phyloP scores from a whole-genome alignment of 64 coral and sea anemone species.

The Catalaphyllia jardinei region DNA sequence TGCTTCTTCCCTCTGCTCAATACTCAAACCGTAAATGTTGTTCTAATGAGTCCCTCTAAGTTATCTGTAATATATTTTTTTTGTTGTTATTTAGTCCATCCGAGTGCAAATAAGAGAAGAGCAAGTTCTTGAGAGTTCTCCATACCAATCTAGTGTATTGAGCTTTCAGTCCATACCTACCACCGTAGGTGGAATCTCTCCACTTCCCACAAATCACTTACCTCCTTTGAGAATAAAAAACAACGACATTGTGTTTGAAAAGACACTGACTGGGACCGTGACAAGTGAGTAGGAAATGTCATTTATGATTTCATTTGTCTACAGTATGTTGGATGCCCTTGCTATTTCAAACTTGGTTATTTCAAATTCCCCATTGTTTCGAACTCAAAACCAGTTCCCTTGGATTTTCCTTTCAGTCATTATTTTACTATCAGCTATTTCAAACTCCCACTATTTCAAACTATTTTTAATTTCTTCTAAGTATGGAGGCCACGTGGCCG shows the following conservation, averaged over 20 bases:
- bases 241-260: conserved; percentile 70
- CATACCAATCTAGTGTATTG: conserved; percentile 57
- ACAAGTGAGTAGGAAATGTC: conserved; percentile 44
- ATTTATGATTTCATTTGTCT: background rate
- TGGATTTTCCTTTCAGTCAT: too few species aligned
- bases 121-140: conserved; percentile 83
- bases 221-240: conserved; percentile 62
- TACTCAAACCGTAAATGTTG: background rate
- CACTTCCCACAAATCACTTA: conserved; percentile 68
- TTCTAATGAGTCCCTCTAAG: background rate
- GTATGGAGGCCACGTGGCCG: too few species aligned
- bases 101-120: conserved; percentile 89
- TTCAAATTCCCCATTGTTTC: too few species aligned
- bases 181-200: conserved; percentile 46
- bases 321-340: too few species aligned
- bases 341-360: too few species aligned
- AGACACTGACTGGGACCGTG: conserved; percentile 71
- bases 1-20: too few species aligned
- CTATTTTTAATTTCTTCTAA: too few species aligned
- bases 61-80: background rate
- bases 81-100: conserved; percentile 55
- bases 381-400: too few species aligned
- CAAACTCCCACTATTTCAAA: too few species aligned
- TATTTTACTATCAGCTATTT: too few species aligned
- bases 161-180: conserved; percentile 72